These are phyloP conservation scores for Mormyrus proboscirostris DNA, from an alignment of 2,797 vertebrate genomes.

Conservation along the genomic window DNA sequence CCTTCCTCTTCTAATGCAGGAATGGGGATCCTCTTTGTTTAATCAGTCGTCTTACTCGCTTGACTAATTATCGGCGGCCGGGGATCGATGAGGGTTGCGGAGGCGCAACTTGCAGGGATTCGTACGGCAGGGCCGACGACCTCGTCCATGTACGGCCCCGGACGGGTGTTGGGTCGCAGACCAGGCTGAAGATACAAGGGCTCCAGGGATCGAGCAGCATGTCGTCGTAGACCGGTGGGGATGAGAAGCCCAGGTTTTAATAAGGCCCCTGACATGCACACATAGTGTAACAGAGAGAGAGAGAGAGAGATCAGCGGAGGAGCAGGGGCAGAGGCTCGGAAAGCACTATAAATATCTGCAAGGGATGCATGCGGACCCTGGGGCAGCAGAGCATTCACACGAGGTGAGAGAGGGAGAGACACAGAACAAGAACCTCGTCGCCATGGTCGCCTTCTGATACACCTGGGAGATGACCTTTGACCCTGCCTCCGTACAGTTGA, in stretches of 20 bases:
- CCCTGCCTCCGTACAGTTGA: conserved; percentile 7
- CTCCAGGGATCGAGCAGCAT: not conserved
- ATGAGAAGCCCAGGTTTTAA: not conserved
- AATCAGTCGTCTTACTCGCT: not conserved
- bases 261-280: conserved; percentile 6
- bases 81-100: not conserved
- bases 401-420: not conserved
- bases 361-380: conserved; percentile 19
- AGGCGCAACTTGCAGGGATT: not conserved
- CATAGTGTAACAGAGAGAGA: conserved; percentile 11
- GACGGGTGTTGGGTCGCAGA: not conserved
- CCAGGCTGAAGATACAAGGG: not conserved
- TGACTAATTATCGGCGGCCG: not conserved
- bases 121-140: not conserved
- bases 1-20: not conserved
- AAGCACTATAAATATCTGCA: conserved; percentile 35
- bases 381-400: conserved; percentile 22
- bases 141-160: not conserved
- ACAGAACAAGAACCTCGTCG: conserved; percentile 29
- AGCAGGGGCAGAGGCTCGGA: conserved; percentile 9
- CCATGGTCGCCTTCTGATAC: conserved; percentile 36
- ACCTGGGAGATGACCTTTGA: conserved; percentile 41
- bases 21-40: not conserved
- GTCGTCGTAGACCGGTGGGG: not conserved
- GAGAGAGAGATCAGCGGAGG: conserved; percentile 2